Evolutionary conservation across 2,888 invertebrate species (phyloP).

Genomic region (Drosophila formosana): DNA sequence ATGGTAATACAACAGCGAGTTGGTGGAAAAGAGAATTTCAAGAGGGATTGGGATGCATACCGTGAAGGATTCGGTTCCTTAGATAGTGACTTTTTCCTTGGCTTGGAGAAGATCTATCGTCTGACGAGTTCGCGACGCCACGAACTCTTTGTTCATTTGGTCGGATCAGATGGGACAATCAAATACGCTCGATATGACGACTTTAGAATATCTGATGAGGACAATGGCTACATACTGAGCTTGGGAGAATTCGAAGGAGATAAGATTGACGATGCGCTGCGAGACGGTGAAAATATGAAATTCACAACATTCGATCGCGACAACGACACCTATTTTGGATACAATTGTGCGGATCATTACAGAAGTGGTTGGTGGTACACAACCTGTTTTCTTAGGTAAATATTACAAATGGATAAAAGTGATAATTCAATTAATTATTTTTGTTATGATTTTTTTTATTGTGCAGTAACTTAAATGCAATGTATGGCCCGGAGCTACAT

Average conservation of each 20-base stretch:
- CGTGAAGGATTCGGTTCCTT: background rate
- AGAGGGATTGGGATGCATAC: background rate
- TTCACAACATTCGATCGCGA: background rate
- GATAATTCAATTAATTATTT: background rate
- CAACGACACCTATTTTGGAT: too few relatives aligned
- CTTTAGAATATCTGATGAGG: background rate
- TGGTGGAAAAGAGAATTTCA: background rate
- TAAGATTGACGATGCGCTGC: too few relatives aligned
- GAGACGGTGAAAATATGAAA: background rate
- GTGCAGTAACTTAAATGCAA: background rate
- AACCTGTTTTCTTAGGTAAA: background rate
- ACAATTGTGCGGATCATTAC: background rate
- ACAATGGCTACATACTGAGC: background rate
- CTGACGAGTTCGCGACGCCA: background rate
- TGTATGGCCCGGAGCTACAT: too few relatives aligned
- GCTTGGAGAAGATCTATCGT: constrained; percentile 3
- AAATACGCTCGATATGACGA: background rate
- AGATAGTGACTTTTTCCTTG: background rate
- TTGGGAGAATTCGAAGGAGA: background rate
- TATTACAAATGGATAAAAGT: background rate
- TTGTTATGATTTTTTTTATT: background rate
- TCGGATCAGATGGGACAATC: background rate
- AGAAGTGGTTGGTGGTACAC: background rate
- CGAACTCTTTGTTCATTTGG: background rate
- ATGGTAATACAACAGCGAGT: background rate